Percentiles rank a stretch among this genome's conserved stretches.
phyloP scores from a whole-genome alignment of 2,888 invertebrate genomes.

The Apodemia mormo region DNA sequence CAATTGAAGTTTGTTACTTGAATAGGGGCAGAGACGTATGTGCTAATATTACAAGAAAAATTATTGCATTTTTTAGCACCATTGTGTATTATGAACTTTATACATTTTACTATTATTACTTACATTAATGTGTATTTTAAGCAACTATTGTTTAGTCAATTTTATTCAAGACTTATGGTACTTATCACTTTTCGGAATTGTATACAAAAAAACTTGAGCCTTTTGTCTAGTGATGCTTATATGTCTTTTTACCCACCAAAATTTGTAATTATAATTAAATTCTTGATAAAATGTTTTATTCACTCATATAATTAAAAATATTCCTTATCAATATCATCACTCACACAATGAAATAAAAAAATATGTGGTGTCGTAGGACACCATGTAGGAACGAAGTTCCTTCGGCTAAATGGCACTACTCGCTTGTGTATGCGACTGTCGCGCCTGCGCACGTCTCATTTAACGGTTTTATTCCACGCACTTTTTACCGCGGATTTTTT shows the following conservation, averaged over 20 bases:
- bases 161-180: constrained; percentile 6
- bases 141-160: constrained; percentile 1
- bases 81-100: not conserved
- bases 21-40: too few species aligned
- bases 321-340: too few species aligned
- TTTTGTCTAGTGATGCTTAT: constrained; percentile 23
- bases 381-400: too few species aligned
- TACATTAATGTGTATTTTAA: not conserved
- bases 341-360: too few species aligned
- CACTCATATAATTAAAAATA: not conserved
- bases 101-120: not conserved
- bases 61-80: not conserved
- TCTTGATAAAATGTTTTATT: not conserved
- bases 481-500: too few species aligned
- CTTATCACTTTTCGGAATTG: constrained; percentile 15
- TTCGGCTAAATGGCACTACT: too few species aligned
- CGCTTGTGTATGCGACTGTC: too few species aligned
- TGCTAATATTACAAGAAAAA: too few species aligned
- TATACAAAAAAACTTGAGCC: constrained; percentile 18
- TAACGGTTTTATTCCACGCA: too few species aligned
- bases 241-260: constrained; percentile 26
- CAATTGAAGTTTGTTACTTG: too few species aligned
- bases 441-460: too few species aligned
- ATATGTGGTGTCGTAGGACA: too few species aligned
- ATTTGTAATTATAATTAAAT: constrained; percentile 18